Evolutionary conservation across 2,797 vertebrate genomes (phyloP), one percentile per base, ranked within the genome.

Genomic region (Tangara arthus): DNA sequence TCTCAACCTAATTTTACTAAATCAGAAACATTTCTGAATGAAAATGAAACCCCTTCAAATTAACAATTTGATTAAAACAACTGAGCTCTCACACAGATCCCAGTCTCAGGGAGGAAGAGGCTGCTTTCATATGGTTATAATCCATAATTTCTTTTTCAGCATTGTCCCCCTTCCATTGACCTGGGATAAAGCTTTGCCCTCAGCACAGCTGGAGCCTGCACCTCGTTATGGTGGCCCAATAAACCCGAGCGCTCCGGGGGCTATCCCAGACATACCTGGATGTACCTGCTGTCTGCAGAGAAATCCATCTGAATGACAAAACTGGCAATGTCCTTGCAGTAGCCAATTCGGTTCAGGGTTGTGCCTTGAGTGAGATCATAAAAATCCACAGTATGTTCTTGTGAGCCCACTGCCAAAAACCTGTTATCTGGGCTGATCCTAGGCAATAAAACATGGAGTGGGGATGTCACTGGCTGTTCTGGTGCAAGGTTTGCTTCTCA

Each of bases 261-360:
- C 52, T 11, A 0, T 27, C 42, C 5, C 21, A 66, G 52, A 39
- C 97, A 1, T 94, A 99, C 99, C 99, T 99, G 98, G 87, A 99
- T 98, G 95, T 98, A 98, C 91, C 97, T 98, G 98, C 98, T 98
- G 97, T 99, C 99, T 1, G 99, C 99, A 17, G 99, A 99, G 95
- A 99, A 99, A 96, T 99, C 99, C 83, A 99, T 98, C 98, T 99
- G 99, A 78, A 99, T 98, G 86, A 99, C 98, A 65, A 99, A 98
- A 53, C 99, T 99, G 1, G 98, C 98, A 46, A 99, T 98, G 95
- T 99, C 99, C 96, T 99, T 99, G 96, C 99, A 99, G 97, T 99
- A 99, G 39, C 99, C 99, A 1, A 99, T 98, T 68, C 99, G 98
- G 96, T 99, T 99, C 39, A 99, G 98, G 22, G 98, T 98, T 1